phyloP scores from a whole-genome alignment of 1,140 invertebrate genomes.

The Lasaia peninsularis region DNA sequence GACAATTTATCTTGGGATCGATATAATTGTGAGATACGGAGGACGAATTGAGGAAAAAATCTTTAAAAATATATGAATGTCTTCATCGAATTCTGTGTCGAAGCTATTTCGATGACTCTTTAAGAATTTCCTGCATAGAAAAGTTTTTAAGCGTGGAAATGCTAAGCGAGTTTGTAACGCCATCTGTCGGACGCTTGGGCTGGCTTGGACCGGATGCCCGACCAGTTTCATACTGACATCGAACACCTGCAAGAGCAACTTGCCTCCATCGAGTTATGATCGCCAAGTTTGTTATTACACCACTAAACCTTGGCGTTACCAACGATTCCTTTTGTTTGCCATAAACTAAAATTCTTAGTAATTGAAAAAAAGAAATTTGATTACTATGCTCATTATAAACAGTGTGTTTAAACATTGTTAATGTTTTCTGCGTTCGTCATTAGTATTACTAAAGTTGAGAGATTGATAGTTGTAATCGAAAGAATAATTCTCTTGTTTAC shows the following conservation, averaged over 20 bases:
- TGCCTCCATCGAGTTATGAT: conserved; percentile 17
- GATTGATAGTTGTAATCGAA: too few species aligned
- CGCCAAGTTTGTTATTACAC: neutral
- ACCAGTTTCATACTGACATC: conserved; percentile 66
- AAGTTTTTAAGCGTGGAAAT: conserved; percentile 24
- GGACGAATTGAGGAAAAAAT: neutral
- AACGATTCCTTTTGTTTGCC: too few species aligned
- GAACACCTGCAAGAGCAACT: conserved; percentile 62
- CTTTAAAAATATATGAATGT: neutral
- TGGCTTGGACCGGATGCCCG: conserved; percentile 56
- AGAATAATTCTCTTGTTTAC: too few species aligned
- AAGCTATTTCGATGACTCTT: neutral
- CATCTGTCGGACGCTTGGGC: conserved; percentile 53
- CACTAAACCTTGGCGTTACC: neutral
- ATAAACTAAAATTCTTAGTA: too few species aligned
- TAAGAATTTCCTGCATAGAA: conserved; percentile 12
- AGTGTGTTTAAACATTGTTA: too few species aligned
- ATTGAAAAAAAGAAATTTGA: too few species aligned
- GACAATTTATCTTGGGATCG: conserved; percentile 43
- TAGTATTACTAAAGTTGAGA: too few species aligned
- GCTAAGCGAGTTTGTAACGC: conserved; percentile 40
- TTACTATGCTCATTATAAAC: too few species aligned
- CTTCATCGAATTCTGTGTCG: neutral
- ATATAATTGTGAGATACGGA: neutral
- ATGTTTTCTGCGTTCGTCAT: too few species aligned